Evolutionary conservation across 2,113 vertebrate species (phyloP).

Genomic region (Passer montanus): DNA sequence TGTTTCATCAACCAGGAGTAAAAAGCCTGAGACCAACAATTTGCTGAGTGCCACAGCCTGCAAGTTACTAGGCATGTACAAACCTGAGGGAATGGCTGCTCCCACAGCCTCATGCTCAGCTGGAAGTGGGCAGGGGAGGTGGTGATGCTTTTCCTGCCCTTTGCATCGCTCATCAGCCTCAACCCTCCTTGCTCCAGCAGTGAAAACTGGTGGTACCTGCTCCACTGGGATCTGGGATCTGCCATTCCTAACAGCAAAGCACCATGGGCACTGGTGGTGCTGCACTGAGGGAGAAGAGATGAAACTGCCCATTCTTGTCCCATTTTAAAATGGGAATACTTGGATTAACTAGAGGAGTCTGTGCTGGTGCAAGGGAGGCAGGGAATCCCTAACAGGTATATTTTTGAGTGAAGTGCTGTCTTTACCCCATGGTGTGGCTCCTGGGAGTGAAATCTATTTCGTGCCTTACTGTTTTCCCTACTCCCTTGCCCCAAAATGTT

Average conservation of each 20-base stretch:
- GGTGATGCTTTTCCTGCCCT: neutral
- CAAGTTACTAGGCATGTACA: constrained; percentile 19
- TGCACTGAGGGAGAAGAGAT: neutral
- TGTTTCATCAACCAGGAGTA: neutral
- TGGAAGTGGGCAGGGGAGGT: neutral
- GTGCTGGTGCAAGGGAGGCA: neutral
- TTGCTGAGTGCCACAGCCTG: neutral
- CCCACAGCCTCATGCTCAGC: neutral
- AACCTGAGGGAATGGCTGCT: constrained; percentile 22
- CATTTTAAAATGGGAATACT: no score
- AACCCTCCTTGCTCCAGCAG: neutral
- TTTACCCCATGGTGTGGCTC: fast-evolving
- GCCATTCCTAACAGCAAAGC: fast-evolving
- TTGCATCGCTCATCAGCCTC: fast-evolving
- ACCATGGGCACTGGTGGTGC: fast-evolving
- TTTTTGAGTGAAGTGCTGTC: neutral
- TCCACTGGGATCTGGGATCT: fast-evolving
- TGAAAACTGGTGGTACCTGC: fast-evolving
- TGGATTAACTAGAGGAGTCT: neutral
- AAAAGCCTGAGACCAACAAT: neutral
- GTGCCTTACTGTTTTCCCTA: neutral
- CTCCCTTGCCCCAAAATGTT: neutral
- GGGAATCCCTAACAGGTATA: neutral
- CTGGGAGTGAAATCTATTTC: neutral
- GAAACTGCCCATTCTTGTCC: fast-evolving